Percentiles rank a stretch among this genome's conserved stretches.
phyloP scores from a whole-genome alignment of 1,140 invertebrate genomes.

The Hyphantria cunea region DNA sequence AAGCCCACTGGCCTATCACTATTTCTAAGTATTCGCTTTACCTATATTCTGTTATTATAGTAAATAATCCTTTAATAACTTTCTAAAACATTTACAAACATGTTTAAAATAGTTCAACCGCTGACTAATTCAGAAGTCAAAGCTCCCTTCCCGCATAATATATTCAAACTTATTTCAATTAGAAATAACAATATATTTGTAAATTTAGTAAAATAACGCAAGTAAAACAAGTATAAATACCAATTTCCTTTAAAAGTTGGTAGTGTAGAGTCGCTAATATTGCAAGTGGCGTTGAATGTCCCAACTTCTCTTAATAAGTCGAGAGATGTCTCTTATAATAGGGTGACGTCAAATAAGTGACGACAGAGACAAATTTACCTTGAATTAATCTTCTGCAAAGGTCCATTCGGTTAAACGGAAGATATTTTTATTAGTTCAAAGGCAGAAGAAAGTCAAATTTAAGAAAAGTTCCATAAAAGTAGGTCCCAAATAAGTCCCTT shows the following conservation, averaged over 20 bases:
- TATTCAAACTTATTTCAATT: too few relatives aligned
- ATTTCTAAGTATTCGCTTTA: too few relatives aligned
- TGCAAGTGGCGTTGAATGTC: conserved; percentile 30
- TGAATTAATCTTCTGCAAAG: conserved; percentile 15
- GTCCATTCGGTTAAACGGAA: conserved; percentile 7
- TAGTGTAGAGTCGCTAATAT: conserved; percentile 15
- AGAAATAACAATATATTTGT: not conserved
- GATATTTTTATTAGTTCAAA: conserved; percentile 7
- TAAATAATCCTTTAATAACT: too few relatives aligned
- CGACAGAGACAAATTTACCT: conserved; percentile 22
- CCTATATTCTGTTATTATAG: too few relatives aligned
- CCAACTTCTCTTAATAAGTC: conserved; percentile 32
- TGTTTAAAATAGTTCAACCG: too few relatives aligned
- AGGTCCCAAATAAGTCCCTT: not conserved
- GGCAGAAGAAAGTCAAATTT: not conserved
- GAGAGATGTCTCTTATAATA: conserved; percentile 24
- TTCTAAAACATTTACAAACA: too few relatives aligned
- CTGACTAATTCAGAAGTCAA: too few relatives aligned
- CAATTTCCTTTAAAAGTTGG: conserved; percentile 6
- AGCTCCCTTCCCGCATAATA: too few relatives aligned
- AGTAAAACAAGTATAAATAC: conserved; percentile 15
- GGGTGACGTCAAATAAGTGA: conserved; percentile 7
- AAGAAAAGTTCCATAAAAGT: not conserved
- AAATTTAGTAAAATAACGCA: not conserved
- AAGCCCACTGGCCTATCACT: too few relatives aligned